Percentiles rank a stretch among this genome's conserved stretches.
Evolutionary conservation across 2,888 invertebrate species (phyloP).

Genomic region (Magallana nippona): DNA sequence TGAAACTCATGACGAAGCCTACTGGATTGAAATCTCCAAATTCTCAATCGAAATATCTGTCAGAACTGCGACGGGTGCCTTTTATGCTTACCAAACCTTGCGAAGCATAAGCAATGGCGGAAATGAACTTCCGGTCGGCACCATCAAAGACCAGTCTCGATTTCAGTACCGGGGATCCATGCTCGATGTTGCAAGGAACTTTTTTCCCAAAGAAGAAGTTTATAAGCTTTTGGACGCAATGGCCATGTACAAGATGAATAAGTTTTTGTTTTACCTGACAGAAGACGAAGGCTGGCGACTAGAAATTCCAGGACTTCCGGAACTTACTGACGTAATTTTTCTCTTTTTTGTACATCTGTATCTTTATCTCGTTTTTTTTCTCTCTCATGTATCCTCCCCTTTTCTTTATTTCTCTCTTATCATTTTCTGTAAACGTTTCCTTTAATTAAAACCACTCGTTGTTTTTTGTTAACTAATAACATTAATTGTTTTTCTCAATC

Average conservation of each 20-base stretch:
- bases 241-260: slow-evolving; percentile 78
- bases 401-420: too few relatives aligned
- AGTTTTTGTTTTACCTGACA: slow-evolving; percentile 75
- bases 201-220: slow-evolving; percentile 66
- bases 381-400: too few relatives aligned
- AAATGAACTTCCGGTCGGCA: slow-evolving; percentile 52
- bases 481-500: too few relatives aligned
- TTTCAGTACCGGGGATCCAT: slow-evolving; percentile 74
- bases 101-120: slow-evolving; percentile 53
- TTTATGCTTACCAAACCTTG: slow-evolving; percentile 71
- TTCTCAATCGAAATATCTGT: slow-evolving; percentile 60
- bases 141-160: slow-evolving; percentile 69
- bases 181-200: slow-evolving; percentile 77
- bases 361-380: too few relatives aligned
- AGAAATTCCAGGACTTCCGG: slow-evolving; percentile 75
- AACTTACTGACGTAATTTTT: slow-evolving; percentile 72
- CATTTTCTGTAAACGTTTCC: too few relatives aligned
- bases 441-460: too few relatives aligned
- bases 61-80: slow-evolving; percentile 61
- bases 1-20: slow-evolving; percentile 60
- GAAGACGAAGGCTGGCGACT: slow-evolving; percentile 79
- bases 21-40: slow-evolving; percentile 57
- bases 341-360: too few relatives aligned
- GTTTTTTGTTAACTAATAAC: too few relatives aligned
- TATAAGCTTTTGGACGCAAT: slow-evolving; percentile 71